Percentiles rank a stretch among this genome's conserved stretches.
phyloP scores from a whole-genome alignment of 2,797 vertebrate genomes.

The Scyliorhinus canicula region DNA sequence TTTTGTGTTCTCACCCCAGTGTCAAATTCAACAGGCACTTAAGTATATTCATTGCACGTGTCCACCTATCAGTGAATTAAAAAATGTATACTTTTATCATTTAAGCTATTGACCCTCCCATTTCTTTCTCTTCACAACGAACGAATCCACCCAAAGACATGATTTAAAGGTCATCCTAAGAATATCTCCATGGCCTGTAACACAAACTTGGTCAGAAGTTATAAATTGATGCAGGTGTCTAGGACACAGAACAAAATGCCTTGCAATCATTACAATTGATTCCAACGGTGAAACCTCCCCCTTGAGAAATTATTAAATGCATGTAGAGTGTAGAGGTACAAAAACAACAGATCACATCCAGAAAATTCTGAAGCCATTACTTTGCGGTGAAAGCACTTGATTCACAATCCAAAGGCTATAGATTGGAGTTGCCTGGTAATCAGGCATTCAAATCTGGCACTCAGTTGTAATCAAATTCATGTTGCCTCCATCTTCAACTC shows the following conservation, averaged over 20 bases:
- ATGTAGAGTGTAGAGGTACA: neutral
- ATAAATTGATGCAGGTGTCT: neutral
- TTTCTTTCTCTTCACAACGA: neutral
- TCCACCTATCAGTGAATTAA: neutral
- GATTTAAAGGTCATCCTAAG: neutral
- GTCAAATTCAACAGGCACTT: neutral
- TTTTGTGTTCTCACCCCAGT: neutral
- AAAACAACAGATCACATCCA: neutral
- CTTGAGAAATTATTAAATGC: neutral
- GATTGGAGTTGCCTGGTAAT: neutral
- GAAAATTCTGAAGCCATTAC: neutral
- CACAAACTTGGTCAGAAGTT: neutral
- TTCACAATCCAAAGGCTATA: neutral
- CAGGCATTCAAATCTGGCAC: neutral
- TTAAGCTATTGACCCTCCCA: neutral
- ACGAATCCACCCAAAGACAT: neutral
- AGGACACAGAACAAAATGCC: neutral
- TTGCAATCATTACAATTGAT: neutral
- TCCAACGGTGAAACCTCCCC: neutral
- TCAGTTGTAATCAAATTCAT: neutral
- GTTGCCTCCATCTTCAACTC: neutral
- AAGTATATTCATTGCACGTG: neutral
- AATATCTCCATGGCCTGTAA: neutral
- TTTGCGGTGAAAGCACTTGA: neutral
- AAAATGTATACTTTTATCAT: neutral